Evolutionary conservation across 1,140 invertebrate species (phyloP).

Genomic region (Drosophila pseudoobscura): DNA sequence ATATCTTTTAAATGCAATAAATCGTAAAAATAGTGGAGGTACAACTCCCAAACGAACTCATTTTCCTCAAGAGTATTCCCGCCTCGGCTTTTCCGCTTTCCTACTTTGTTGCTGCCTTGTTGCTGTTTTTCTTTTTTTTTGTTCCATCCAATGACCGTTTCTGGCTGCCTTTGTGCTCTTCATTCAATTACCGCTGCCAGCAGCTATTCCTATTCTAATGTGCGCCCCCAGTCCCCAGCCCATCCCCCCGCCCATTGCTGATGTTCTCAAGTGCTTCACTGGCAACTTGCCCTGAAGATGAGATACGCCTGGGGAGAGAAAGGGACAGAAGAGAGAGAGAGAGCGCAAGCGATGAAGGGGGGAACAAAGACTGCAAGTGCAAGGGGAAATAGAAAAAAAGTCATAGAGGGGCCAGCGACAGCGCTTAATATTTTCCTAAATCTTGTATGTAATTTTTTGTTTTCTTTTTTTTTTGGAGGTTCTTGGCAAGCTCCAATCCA

Average conservation of each 20-base stretch:
- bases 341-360: conserved; percentile 9
- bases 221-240: not conserved
- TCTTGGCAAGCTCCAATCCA: conserved; percentile 34
- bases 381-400: conserved; percentile 5
- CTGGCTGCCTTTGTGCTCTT: conserved; percentile 59
- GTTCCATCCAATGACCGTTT: conserved; percentile 55
- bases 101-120: conserved; percentile 1
- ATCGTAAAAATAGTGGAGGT: too few relatives aligned
- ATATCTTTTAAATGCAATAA: not conserved
- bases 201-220: conserved; percentile 65
- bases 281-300: conserved; percentile 69
- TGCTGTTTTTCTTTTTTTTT: conserved; percentile 4
- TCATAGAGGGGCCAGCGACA: too few relatives aligned
- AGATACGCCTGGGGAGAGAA: conserved; percentile 9
- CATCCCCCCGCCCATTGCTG: conserved; percentile 12
- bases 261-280: conserved; percentile 73
- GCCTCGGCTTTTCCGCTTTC: not conserved
- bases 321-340: not conserved
- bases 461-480: conserved; percentile 7
- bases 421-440: conserved; percentile 59
- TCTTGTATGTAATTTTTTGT: conserved; percentile 44
- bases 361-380: conserved; percentile 35
- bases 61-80: conserved; percentile 4
- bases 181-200: conserved; percentile 77
- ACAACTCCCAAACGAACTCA: too few relatives aligned